These are phyloP conservation scores for Astreopora myriophthalma DNA, from an alignment of 64 coral and sea anemone genomes.

Conservation along the genomic window DNA sequence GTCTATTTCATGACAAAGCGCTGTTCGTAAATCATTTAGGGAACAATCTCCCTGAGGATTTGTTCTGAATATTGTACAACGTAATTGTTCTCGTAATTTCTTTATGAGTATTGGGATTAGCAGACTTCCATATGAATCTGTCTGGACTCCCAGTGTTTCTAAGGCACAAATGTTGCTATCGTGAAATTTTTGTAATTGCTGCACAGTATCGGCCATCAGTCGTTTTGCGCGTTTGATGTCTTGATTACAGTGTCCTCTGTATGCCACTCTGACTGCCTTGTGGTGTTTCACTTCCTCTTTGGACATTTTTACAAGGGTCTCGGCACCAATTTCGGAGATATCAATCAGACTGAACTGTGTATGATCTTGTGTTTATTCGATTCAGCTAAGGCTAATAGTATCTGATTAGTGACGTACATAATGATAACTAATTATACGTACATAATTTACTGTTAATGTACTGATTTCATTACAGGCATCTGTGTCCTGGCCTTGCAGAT, in stretches of 20 bases:
- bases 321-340: slow-evolving; percentile 49
- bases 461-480: too few species aligned
- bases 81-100: slow-evolving; percentile 27
- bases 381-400: too few species aligned
- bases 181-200: slow-evolving; percentile 62
- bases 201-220: background rate
- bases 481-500: too few species aligned
- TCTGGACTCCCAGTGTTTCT: slow-evolving; percentile 60
- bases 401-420: too few species aligned
- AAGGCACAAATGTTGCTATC: slow-evolving; percentile 70
- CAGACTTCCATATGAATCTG: slow-evolving; percentile 74
- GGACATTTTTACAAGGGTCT: slow-evolving; percentile 23
- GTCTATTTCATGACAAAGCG: slow-evolving; percentile 39
- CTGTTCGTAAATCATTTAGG: slow-evolving; percentile 40
- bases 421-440: too few species aligned
- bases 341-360: too few species aligned
- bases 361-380: too few species aligned
- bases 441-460: too few species aligned
- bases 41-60: slow-evolving; percentile 44
- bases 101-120: slow-evolving; percentile 69
- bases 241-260: slow-evolving; percentile 47
- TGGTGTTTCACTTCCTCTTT: background rate
- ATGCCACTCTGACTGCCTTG: slow-evolving; percentile 14
- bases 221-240: background rate
- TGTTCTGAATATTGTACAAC: slow-evolving; percentile 34